phyloP scores from a whole-genome alignment of 2,797 vertebrate species.

The Gallirallus australis region DNA sequence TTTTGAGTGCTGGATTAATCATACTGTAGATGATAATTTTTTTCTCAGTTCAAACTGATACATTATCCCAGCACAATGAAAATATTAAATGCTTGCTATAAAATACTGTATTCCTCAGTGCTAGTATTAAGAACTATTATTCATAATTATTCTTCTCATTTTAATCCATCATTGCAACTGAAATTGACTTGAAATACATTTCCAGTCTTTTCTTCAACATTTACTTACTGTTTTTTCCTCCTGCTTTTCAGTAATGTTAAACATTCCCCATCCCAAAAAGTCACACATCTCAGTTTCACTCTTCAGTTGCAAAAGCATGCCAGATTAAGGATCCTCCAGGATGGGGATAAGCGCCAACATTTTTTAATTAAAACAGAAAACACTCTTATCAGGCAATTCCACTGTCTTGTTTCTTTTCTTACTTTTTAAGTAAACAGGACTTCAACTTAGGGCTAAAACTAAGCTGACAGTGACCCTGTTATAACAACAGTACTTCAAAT shows the following conservation, averaged over 20 bases:
- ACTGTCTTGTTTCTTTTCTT: not conserved
- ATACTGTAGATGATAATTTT: not conserved
- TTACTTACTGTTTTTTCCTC: not conserved
- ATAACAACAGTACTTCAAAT: constrained; percentile 1
- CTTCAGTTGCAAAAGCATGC: not conserved
- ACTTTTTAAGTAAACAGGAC: constrained; percentile 12
- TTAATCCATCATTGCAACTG: not conserved
- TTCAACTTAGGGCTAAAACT: not conserved
- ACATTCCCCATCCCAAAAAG: not conserved
- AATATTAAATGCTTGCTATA: not conserved
- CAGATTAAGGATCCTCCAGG: not conserved
- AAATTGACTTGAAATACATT: not conserved
- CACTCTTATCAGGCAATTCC: not conserved
- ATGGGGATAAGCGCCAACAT: not conserved
- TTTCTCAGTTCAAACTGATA: not conserved
- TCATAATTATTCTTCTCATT: not conserved
- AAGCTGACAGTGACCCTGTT: constrained; percentile 21
- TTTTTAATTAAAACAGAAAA: not conserved
- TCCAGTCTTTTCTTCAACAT: not conserved
- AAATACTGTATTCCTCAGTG: not conserved
- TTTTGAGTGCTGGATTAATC: not conserved
- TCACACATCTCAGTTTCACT: not conserved
- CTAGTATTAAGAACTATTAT: not conserved
- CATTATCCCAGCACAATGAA: not conserved
- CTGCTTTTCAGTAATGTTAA: not conserved